phyloP scores from a whole-genome alignment of 2,113 vertebrate species.

The Pluvialis apricaria region DNA sequence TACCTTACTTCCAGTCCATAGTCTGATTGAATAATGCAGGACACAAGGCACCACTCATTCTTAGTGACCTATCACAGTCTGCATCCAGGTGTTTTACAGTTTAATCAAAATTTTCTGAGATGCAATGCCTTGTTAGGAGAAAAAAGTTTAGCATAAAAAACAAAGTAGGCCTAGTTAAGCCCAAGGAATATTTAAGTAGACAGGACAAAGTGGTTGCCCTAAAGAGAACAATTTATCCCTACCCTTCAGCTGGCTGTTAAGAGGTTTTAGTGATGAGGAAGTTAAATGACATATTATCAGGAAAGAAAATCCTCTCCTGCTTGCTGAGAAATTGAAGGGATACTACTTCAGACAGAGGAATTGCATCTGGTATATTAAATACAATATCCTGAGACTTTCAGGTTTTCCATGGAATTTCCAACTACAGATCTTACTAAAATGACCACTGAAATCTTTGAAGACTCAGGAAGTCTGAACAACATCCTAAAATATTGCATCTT shows the following conservation, averaged over 20 bases:
- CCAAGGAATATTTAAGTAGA: not conserved
- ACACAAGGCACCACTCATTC: not conserved
- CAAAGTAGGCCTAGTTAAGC: not conserved
- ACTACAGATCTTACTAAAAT: not conserved
- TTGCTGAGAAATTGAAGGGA: not conserved
- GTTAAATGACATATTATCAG: not conserved
- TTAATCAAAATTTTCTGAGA: not conserved
- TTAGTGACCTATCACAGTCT: not conserved
- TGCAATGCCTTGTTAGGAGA: not conserved
- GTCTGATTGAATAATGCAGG: not conserved
- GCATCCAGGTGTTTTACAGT: not conserved
- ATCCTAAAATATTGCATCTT: not conserved
- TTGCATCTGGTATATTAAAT: not conserved
- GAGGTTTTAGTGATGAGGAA: not conserved
- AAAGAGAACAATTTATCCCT: not conserved
- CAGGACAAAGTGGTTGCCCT: not conserved
- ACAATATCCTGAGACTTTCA: not conserved
- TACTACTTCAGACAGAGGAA: not conserved
- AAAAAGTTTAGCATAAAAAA: not conserved
- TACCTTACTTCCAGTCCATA: not conserved
- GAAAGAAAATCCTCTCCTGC: not conserved
- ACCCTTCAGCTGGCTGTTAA: not conserved
- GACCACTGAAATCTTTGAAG: not conserved
- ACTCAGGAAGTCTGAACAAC: not conserved
- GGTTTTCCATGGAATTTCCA: not conserved